Evolutionary conservation across 2,888 invertebrate species (phyloP).

Genomic region (Cryptophagus acutangulus): DNA sequence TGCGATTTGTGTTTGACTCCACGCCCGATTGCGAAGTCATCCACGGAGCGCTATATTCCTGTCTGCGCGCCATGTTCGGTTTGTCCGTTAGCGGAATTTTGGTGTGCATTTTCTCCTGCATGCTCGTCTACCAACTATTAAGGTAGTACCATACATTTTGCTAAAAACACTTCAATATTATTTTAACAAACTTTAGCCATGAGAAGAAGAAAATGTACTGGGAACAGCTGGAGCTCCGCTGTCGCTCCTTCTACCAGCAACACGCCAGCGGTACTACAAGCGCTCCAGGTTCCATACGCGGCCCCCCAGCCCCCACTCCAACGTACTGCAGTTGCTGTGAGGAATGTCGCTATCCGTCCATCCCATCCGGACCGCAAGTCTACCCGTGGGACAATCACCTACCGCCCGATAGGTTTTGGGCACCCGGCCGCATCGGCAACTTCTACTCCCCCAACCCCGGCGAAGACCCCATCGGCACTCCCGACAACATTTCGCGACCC

Average conservation of each 20-base stretch:
- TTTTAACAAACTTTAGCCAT: constrained; percentile 59
- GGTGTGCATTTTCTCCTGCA: constrained; percentile 86
- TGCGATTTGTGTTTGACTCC: constrained; percentile 78
- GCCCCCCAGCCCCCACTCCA: constrained; percentile 47
- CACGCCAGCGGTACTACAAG: constrained; percentile 44
- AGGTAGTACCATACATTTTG: constrained; percentile 50
- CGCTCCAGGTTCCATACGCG: constrained; percentile 45
- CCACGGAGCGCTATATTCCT: constrained; percentile 83
- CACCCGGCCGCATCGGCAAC: constrained; percentile 66
- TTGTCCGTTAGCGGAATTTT: constrained; percentile 84
- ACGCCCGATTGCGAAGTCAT: constrained; percentile 87
- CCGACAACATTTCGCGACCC: constrained; percentile 31
- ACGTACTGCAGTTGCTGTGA: constrained; percentile 65
- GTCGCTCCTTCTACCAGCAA: constrained; percentile 71
- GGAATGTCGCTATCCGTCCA: constrained; percentile 59
- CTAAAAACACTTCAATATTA: background rate
- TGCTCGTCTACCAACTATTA: constrained; percentile 84
- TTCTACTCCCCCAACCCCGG: constrained; percentile 83
- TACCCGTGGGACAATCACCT: constrained; percentile 56
- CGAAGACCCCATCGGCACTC: constrained; percentile 43
- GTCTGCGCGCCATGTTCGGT: constrained; percentile 84
- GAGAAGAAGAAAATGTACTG: constrained; percentile 94
- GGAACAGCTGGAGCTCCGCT: constrained; percentile 83
- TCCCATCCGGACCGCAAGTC: constrained; percentile 52
- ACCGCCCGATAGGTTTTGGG: constrained; percentile 53